Base-by-base conservation (phyloP, 2,113 vertebrate genomes). In the Galbula dea region DNA sequence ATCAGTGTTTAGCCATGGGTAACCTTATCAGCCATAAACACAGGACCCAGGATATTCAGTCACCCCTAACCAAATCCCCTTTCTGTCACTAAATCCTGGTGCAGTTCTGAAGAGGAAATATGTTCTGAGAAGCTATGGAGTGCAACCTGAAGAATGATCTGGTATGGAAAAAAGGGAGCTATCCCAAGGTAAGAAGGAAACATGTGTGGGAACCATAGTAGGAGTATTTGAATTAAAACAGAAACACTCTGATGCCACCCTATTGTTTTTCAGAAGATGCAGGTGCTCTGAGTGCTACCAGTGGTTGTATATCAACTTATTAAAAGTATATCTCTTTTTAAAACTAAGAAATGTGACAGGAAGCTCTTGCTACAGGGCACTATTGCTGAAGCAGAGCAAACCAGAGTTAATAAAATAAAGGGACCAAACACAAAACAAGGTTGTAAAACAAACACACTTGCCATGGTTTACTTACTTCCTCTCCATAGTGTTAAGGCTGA, bases 131-230 rank as follows among this genome's bases (percentile, higher is more conserved):
- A n/a, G 46, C 83, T 69, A 52, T 0, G 17, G 32, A 45, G 80
- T 83, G 36, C 11, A 81, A 3, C 21, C 30, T 24, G 48, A 49
- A 13, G 10, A 27, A 12, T 49, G 2, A 10, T 55, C 51, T 10
- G 80, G 19, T 39, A 65, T 37, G 48, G 73, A 5, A 23, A 96
- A 98, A 63, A 98, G 92, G 27, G 98, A 98, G 74, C 98, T 82
- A 90, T 99, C 99, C 67, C 98, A 98, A 2, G 99, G 99, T 29
- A 99, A 96, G 93, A 98, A 98, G 7, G 93, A 95, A 12, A 90
- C 39, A 71, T n/a, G n/a, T 14, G 22, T 6, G 58, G 15, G 63
- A n/a, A 83, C 32, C 16, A 49, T 55, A 57, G 72, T 52, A 65
- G 46, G 82, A 39, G 18, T 62, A 5, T 16, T 30, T 57, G 43